A percentile compares a stretch with the other conserved stretches of the same genome.
Conservation (phyloP, 2,797 vertebrate species). For the Pyrocephalus nanus region DNA sequence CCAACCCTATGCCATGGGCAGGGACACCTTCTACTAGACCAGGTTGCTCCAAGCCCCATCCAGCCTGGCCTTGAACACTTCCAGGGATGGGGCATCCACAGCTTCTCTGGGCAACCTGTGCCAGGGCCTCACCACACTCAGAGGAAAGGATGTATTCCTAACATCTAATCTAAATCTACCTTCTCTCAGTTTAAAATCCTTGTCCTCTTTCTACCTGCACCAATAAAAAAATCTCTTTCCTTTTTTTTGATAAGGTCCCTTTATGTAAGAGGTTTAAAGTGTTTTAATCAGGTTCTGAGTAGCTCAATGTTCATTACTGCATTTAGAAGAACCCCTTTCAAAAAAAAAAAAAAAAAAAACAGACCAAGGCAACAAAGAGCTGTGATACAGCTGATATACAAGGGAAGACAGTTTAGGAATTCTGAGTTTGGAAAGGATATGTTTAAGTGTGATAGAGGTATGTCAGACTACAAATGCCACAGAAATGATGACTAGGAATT, state of each 20-base stretch:
- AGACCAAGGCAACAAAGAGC: not conserved
- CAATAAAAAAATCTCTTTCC: not conserved
- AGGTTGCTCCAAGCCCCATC: not conserved
- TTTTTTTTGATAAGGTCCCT: not conserved
- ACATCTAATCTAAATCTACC: not conserved
- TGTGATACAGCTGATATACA: fast-evolving
- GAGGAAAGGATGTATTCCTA: not conserved
- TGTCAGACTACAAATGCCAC: not conserved
- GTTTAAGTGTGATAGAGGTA: not conserved
- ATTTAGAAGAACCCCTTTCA: not conserved
- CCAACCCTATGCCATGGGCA: not conserved
- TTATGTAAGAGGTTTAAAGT: not conserved
- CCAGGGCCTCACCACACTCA: not conserved
- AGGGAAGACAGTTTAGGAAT: not conserved
- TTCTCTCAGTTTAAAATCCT: not conserved
- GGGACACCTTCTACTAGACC: not conserved
- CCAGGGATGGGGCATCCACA: not conserved
- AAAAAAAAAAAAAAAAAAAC: not conserved
- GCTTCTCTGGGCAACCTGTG: not conserved
- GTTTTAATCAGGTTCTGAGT: not conserved
- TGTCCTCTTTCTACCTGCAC: not conserved
- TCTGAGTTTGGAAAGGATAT: not conserved
- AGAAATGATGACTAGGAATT: not conserved
- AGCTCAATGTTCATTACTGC: fast-evolving
- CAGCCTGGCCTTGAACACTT: not conserved